Evolutionary conservation across 2,888 invertebrate genomes (phyloP), one percentile per base, ranked within the genome.

Genomic region (Melanotus villosus): DNA sequence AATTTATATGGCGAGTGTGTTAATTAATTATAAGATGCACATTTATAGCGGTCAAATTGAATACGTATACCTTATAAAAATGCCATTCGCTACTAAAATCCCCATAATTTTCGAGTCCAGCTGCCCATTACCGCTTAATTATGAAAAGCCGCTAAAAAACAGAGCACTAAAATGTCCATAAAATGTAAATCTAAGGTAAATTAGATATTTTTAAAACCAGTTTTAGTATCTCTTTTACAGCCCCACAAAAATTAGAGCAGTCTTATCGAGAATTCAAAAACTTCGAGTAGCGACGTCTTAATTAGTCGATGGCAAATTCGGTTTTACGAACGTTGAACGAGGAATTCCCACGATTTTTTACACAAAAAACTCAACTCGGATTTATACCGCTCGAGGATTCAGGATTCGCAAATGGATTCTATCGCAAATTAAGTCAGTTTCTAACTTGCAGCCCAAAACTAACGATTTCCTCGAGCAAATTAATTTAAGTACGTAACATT

Each of bases 101-200:
- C 45, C 41, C 43, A 65, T 58, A 65, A 65, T 23, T 65, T n/a
- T 47, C 47, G 57, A 45, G 56, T 58, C 60, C 54, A 60, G 43
- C 64, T 60, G 64, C 64, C 57, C 36, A 50, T 63, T 65, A 65
- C 59, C 16, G 36, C 65, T 68, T 58, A 50, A 68, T 68, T 68
- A 68, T 62, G 43, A 23, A 54, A 26, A 23, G 36, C 50, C 52
- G 57, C 57, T 52, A 58, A 58, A 52, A 57, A 66, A 59, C 50
- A 26, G 41, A 32, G 65, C 34, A 64, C 26, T 69, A 69, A 69
- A 68, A 69, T 56, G 58, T 45, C 69, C 54, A 60, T 69, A 69
- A 69, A 69, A 69, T 69, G 64, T 69, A 69, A 69, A 69, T 69
- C 43, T 65, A 54, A 60, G 43, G 57, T 65, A 59, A 69, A 69